A percentile compares a stretch with the other conserved stretches of the same genome.
phyloP scores from a whole-genome alignment of 1,140 invertebrate genomes.

The Tetranychus urticae region DNA sequence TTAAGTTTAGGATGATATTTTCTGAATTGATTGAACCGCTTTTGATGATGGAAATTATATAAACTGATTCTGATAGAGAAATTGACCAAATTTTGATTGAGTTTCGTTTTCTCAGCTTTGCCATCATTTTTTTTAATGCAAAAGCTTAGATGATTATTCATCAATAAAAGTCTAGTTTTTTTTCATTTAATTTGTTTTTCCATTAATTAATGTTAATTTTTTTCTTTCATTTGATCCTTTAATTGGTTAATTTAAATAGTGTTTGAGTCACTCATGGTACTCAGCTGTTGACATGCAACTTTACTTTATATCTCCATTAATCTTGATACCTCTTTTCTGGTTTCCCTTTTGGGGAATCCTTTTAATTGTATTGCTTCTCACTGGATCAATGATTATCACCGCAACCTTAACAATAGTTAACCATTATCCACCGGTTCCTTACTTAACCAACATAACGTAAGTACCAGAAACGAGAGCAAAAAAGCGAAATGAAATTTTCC shows the following conservation, averaged over 20 bases:
- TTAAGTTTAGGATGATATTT: too few relatives aligned
- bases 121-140: too few relatives aligned
- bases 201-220: not conserved
- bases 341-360: slow-evolving; percentile 7
- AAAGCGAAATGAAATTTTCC: too few relatives aligned
- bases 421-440: slow-evolving; percentile 14
- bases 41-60: too few relatives aligned
- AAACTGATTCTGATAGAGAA: too few relatives aligned
- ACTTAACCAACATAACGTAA: slow-evolving; percentile 13
- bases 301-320: slow-evolving; percentile 16
- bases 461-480: not conserved
- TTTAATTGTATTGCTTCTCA: slow-evolving; percentile 1
- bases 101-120: too few relatives aligned
- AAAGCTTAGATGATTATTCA: too few relatives aligned
- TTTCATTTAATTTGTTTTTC: too few relatives aligned
- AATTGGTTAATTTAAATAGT: slow-evolving; percentile 11
- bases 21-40: too few relatives aligned
- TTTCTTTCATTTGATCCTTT: not conserved
- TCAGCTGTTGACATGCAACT: slow-evolving; percentile 21
- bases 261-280: slow-evolving; percentile 20
- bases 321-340: slow-evolving; percentile 15
- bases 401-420: slow-evolving; percentile 10
- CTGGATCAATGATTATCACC: slow-evolving; percentile 9
- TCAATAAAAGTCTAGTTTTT: too few relatives aligned
- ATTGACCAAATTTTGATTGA: too few relatives aligned